phyloP scores from a whole-genome alignment of 1,140 invertebrate genomes.

The Microplitis mediator region DNA sequence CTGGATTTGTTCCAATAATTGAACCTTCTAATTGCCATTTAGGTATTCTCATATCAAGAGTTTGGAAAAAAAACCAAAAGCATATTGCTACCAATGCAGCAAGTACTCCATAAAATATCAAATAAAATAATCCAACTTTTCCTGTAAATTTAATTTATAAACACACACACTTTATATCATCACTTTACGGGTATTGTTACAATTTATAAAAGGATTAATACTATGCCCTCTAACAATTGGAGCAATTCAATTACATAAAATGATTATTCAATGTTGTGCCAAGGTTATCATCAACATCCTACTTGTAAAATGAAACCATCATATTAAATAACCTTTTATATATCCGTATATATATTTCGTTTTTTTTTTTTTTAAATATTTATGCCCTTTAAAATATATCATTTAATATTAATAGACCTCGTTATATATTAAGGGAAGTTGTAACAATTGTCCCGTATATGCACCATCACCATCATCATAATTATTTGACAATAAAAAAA shows the following conservation, averaged over 20 bases:
- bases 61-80: slow-evolving; percentile 91
- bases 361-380: not conserved
- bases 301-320: too few relatives aligned
- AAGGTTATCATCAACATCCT: slow-evolving; percentile 10
- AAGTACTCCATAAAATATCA: slow-evolving; percentile 87
- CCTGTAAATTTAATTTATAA: slow-evolving; percentile 66
- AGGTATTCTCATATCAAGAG: slow-evolving; percentile 84
- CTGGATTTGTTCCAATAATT: slow-evolving; percentile 90
- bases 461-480: slow-evolving; percentile 43
- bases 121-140: slow-evolving; percentile 90
- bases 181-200: slow-evolving; percentile 31
- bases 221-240: slow-evolving; percentile 42
- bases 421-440: slow-evolving; percentile 62
- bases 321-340: too few relatives aligned
- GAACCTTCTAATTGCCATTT: slow-evolving; percentile 82
- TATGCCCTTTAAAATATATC: slow-evolving; percentile 56
- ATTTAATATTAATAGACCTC: slow-evolving; percentile 64
- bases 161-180: not conserved
- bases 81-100: slow-evolving; percentile 87
- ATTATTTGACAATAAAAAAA: not conserved
- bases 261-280: slow-evolving; percentile 48
- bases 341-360: not conserved
- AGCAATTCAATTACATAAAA: slow-evolving; percentile 50
- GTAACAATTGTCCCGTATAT: slow-evolving; percentile 59
- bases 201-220: slow-evolving; percentile 51